Percentiles rank a stretch among this genome's conserved stretches.
Evolutionary conservation across 2,113 vertebrate genomes (phyloP).

Genomic region (human (Homo sapiens)): GRCh38 chr5:42604001-42604500

Average conservation of each 20-base stretch:
- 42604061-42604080: background rate
- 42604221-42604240: background rate
- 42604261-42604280: background rate
- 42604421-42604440: background rate
- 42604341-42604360: background rate
- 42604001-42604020: background rate
- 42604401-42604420: background rate
- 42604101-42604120: background rate
- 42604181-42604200: background rate
- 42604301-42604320: background rate
- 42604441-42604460: background rate
- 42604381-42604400: background rate
- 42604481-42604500: background rate
- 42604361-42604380: background rate
- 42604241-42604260: background rate
- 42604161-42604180: background rate
- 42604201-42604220: background rate
- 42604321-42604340: background rate
- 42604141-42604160: background rate
- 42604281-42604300: background rate
- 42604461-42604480: background rate
- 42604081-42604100: background rate
- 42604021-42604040: background rate
- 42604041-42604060: background rate
- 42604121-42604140: background rate